Conservation (phyloP, 2,888 invertebrate genomes). For the Aspidapion aeneum region DNA sequence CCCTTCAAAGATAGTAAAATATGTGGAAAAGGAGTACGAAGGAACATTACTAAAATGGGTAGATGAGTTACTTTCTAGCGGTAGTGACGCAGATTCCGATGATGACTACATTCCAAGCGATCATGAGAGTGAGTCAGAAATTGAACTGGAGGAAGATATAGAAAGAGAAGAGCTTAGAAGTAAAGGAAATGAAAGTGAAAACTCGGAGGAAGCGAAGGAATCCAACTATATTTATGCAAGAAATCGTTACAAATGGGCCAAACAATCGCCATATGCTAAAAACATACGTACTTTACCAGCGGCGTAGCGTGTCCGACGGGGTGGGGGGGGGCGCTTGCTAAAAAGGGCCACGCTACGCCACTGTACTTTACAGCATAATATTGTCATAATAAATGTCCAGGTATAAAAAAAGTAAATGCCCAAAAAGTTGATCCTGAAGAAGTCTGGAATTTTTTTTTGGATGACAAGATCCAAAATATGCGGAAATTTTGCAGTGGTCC, state of each 20-base stretch:
- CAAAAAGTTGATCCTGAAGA: too few relatives aligned
- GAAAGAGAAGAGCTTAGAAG: background rate
- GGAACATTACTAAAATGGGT: background rate
- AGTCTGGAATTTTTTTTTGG: too few relatives aligned
- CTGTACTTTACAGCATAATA: too few relatives aligned
- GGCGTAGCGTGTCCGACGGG: too few relatives aligned
- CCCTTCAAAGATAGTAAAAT: slow-evolving; percentile 5
- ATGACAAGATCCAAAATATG: too few relatives aligned
- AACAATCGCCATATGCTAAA: background rate
- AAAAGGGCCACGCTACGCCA: too few relatives aligned
- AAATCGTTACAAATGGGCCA: slow-evolving; percentile 1
- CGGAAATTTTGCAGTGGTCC: too few relatives aligned
- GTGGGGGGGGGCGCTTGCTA: too few relatives aligned
- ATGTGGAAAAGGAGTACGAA: slow-evolving; percentile 5
- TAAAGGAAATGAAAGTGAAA: background rate
- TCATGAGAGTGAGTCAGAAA: slow-evolving; percentile 1
- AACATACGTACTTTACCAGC: slow-evolving; percentile 6
- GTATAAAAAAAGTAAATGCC: too few relatives aligned
- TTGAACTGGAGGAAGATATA: slow-evolving; percentile 2
- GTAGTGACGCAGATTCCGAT: slow-evolving; percentile 3
- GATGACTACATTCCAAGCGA: slow-evolving; percentile 5
- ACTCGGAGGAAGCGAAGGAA: background rate
- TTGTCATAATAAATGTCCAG: too few relatives aligned
- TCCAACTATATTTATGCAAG: background rate
- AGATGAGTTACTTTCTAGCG: background rate